These are phyloP conservation scores for Mycetomoellerius zeteki DNA, from an alignment of 1,140 invertebrate genomes.

Conservation along the genomic window DNA sequence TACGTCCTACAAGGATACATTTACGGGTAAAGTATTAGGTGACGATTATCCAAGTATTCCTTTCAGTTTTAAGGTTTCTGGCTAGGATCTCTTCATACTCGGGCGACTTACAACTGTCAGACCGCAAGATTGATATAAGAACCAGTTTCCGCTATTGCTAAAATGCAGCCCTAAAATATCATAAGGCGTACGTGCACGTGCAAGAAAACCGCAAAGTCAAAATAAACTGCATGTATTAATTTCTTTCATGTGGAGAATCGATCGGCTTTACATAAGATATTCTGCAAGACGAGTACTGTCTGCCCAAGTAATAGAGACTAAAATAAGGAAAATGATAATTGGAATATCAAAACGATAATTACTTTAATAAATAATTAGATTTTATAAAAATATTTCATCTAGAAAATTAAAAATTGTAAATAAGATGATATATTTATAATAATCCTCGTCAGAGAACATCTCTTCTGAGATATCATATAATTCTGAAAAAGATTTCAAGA, in stretches of 20 bases:
- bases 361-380: conserved; percentile 6
- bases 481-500: not conserved
- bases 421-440: not conserved
- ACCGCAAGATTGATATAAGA: conserved; percentile 65
- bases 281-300: not conserved
- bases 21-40: conserved; percentile 44
- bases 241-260: not conserved
- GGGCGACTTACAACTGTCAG: conserved; percentile 29
- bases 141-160: conserved; percentile 53
- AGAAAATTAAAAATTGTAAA: not conserved
- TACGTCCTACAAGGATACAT: not conserved
- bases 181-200: conserved; percentile 76
- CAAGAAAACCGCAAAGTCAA: conserved; percentile 75
- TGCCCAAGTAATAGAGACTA: not conserved
- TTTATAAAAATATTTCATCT: conserved; percentile 23
- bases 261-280: not conserved
- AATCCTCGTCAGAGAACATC: not conserved
- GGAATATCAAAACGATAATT: not conserved
- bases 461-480: not conserved
- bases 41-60: conserved; percentile 47
- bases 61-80: conserved; percentile 64
- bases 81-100: conserved; percentile 24
- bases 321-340: conserved; percentile 2
- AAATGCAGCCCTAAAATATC: conserved; percentile 48
- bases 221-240: conserved; percentile 53